Base-by-base conservation (phyloP, 2,797 vertebrate species). In the Champsocephalus gunnari region DNA sequence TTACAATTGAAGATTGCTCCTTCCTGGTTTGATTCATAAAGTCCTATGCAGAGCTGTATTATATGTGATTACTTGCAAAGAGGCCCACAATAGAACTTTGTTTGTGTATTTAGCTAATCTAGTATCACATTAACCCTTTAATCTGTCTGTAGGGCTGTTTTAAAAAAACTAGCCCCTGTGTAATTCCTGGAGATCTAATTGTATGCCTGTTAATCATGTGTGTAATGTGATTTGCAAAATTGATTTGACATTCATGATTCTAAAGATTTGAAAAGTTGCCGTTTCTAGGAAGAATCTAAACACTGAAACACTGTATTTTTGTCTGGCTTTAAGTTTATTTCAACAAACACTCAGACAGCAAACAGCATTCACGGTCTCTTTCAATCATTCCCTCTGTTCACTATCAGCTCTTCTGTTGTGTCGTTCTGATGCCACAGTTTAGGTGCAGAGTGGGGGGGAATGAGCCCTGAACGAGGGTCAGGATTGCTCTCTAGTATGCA, bases 291-390 rank as follows among this genome's bases (percentile, higher is more conserved):
- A 66, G n/a, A 76, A 12, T 49, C 48, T 43, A 10, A 74, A 72
- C 38, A 48, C 16, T 51, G 24, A 61, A 24, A 54, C 4, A 28
- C 5, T 28, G 5, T 2, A 32, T 38, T 8, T 59, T 82, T 81
- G 81, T 82, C 67, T 84, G 44, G 34, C 9, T 81, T 79, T 70
- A 1, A 65, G 13, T 75, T 83, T 54, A 77, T 81, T 79, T 53
- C 21, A 21, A 21, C 21, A 7, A 21, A 14, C 54, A 71, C 21
- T 21, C 24, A 28, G 24, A 28, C 24, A 28, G 54, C 21, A 7
- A 21, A 14, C 54, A 71, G 61, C 47, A 78, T 73, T 43, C 32
- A 75, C 24, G 73, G 66, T 69, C 47, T 43, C n/a, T 17, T 14
- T 0, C 4, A 3, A n/a, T 62, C 45, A 3, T 56, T 77, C 19